phyloP scores from a whole-genome alignment of 2,888 invertebrate genomes.

The Seladonia tumulorum region DNA sequence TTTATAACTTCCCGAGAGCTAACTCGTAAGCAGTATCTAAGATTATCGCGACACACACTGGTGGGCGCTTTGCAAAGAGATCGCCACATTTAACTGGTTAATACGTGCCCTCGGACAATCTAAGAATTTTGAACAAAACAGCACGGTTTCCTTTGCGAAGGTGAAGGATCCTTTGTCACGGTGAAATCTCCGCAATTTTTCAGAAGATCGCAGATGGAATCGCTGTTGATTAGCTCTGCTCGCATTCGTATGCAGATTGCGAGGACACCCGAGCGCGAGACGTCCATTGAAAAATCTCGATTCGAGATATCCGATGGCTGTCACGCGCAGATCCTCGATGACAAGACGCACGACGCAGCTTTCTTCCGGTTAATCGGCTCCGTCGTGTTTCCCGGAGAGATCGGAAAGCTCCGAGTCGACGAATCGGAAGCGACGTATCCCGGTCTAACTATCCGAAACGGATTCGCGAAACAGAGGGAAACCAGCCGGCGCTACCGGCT shows the following conservation, averaged over 20 bases:
- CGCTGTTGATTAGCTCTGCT: not conserved
- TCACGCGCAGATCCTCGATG: not conserved
- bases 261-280: not conserved
- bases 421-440: not conserved
- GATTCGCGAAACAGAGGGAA: not conserved
- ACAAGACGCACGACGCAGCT: not conserved
- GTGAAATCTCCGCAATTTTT: not conserved
- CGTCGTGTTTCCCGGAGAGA: too few relatives aligned
- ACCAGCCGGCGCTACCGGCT: not conserved
- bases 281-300: conserved; percentile 2
- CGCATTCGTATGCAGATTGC: conserved; percentile 2
- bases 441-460: not conserved
- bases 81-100: too few relatives aligned
- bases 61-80: too few relatives aligned
- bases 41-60: too few relatives aligned
- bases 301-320: not conserved
- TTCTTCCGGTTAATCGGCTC: not conserved
- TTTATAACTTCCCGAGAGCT: too few relatives aligned
- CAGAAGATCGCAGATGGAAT: not conserved
- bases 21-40: too few relatives aligned
- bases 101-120: too few relatives aligned
- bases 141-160: too few relatives aligned
- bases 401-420: not conserved
- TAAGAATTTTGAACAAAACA: too few relatives aligned
- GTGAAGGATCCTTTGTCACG: too few relatives aligned